A percentile compares a stretch with the other conserved stretches of the same genome.
phyloP scores from a whole-genome alignment of 1,140 invertebrate species.

The Apis mellifera region DNA sequence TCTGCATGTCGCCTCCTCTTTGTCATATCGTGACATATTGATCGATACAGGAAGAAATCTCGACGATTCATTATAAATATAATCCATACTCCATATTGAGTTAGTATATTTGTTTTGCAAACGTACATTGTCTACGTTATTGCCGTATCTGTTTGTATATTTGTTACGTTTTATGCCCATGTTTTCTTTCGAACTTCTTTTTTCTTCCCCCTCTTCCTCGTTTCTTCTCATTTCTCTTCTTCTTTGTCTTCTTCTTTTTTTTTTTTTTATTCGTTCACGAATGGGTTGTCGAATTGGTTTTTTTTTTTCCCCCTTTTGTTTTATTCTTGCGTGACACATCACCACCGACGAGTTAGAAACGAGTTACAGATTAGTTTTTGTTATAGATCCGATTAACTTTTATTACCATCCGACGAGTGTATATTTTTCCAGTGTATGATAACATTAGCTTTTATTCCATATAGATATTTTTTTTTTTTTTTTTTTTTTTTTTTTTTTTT shows the following conservation, averaged over 20 bases:
- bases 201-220: too few relatives aligned
- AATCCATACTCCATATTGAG: conserved; percentile 68
- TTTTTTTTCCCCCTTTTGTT: not conserved
- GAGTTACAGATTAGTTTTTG: conserved; percentile 48
- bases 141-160: conserved; percentile 29
- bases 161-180: too few relatives aligned
- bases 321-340: conserved; percentile 20
- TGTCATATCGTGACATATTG: conserved; percentile 39
- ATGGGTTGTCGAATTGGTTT: not conserved
- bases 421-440: conserved; percentile 32
- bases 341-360: conserved; percentile 36
- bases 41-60: conserved; percentile 50
- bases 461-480: conserved; percentile 14
- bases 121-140: conserved; percentile 64
- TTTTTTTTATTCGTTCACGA: too few relatives aligned
- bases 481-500: too few relatives aligned
- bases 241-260: conserved; percentile 17
- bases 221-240: conserved; percentile 28
- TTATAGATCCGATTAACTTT: conserved; percentile 35
- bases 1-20: conserved; percentile 63
- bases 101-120: conserved; percentile 71
- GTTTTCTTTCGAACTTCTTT: conserved; percentile 6
- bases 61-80: conserved; percentile 59
- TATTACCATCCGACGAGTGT: conserved; percentile 14
- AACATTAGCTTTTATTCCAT: conserved; percentile 34